These are phyloP conservation scores for Varroa destructor DNA, from an alignment of 1,140 invertebrate species.

Conservation along the genomic window DNA sequence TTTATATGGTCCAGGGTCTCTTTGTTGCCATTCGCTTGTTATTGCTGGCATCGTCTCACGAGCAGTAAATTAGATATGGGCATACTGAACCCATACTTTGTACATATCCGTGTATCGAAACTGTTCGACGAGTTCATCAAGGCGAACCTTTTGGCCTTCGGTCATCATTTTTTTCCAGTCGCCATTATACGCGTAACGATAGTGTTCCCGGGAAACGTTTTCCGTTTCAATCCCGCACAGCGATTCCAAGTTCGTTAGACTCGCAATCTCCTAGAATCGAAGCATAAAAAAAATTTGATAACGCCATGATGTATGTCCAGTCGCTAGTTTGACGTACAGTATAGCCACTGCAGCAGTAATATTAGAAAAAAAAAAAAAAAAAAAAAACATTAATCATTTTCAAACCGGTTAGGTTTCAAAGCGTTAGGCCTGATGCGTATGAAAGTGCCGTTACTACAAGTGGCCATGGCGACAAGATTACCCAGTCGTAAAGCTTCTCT, in stretches of 20 bases:
- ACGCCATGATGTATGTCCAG: background rate
- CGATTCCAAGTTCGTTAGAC: background rate
- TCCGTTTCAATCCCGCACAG: background rate
- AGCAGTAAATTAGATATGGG: background rate
- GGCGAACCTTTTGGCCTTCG: conserved; percentile 3
- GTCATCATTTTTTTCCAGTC: conserved; percentile 19
- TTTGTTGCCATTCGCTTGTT: no score
- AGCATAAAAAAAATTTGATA: background rate
- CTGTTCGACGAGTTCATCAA: conserved; percentile 17
- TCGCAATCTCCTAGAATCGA: background rate
- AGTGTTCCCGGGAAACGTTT: background rate
- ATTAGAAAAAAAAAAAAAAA: no score
- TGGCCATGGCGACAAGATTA: no score
- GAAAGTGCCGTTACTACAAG: no score
- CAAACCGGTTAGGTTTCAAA: no score
- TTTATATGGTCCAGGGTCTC: no score
- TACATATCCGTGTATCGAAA: conserved; percentile 24
- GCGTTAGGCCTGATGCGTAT: no score
- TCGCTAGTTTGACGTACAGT: no score
- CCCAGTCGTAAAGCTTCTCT: no score
- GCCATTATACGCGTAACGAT: conserved; percentile 12
- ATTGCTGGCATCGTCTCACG: no score
- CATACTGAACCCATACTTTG: conserved; percentile 18
- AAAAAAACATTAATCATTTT: no score
- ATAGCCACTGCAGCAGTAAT: no score